Percentiles rank a stretch among this genome's conserved stretches.
Evolutionary conservation across 2,797 vertebrate genomes (phyloP).

Genomic region (Rhynchotus rufescens): DNA sequence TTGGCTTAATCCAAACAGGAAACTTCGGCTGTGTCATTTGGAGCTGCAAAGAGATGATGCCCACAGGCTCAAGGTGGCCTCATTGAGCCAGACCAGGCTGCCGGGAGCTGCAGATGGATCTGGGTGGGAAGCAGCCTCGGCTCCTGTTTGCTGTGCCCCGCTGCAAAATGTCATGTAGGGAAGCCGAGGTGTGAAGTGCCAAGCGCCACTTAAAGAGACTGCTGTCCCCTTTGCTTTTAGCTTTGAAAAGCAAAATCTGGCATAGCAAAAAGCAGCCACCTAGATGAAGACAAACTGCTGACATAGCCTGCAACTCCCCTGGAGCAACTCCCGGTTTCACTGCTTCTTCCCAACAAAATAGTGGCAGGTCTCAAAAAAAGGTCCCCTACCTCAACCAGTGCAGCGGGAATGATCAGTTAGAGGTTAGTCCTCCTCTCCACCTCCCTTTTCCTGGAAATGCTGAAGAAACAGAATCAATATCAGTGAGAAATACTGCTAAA

Average conservation of each 20-base stretch:
- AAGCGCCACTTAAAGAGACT: background rate
- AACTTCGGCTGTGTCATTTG: accelerated
- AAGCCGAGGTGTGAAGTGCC: background rate
- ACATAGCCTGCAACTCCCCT: background rate
- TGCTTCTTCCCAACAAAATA: background rate
- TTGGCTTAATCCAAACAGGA: background rate
- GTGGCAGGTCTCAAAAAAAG: background rate
- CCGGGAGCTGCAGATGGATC: background rate
- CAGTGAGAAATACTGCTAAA: background rate
- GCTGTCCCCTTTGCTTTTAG: background rate
- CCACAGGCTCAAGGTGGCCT: background rate
- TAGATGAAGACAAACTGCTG: background rate
- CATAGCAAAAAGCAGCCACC: background rate
- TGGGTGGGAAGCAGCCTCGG: background rate
- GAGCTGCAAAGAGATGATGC: background rate
- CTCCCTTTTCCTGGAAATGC: background rate
- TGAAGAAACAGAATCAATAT: background rate
- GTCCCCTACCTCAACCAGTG: background rate
- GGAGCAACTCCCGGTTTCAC: background rate
- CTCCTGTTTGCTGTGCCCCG: background rate
- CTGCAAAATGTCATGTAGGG: background rate
- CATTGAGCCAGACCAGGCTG: background rate
- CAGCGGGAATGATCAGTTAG: background rate
- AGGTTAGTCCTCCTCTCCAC: background rate
- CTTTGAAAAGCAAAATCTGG: conserved; percentile 26